Conservation (phyloP, 2,113 vertebrate genomes). For the Uria lomvia region DNA sequence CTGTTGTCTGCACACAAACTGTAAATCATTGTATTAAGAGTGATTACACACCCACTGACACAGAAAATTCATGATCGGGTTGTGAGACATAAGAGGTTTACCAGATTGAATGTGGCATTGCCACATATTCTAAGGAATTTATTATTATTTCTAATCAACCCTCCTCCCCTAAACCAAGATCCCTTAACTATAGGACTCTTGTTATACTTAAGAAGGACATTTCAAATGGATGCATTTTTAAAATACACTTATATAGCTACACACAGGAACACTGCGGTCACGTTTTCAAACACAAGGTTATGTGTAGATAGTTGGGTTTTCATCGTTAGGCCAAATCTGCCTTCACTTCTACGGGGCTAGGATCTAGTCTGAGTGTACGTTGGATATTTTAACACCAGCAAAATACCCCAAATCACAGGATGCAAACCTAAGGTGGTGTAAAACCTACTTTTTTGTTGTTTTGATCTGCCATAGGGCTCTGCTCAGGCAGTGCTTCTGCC, state of each 20-base stretch:
- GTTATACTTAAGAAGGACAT: background rate
- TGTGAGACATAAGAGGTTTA: conserved; percentile 64
- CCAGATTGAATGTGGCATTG: conserved; percentile 51
- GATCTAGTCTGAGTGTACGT: background rate
- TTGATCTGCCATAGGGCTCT: background rate
- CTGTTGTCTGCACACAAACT: conserved; percentile 41
- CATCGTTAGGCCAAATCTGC: background rate
- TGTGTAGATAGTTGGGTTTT: background rate
- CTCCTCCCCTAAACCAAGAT: conserved; percentile 48
- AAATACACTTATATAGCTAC: background rate
- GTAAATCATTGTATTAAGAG: conserved; percentile 60
- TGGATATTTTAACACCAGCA: background rate
- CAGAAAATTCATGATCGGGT: conserved; percentile 61
- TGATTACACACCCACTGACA: conserved; percentile 58
- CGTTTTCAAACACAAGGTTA: background rate
- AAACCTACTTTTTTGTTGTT: background rate
- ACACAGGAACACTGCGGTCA: background rate
- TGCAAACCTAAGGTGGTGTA: background rate
- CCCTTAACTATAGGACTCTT: background rate
- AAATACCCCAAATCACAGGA: background rate
- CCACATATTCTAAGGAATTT: conserved; percentile 45
- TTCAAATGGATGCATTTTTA: background rate
- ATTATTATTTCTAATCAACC: conserved; percentile 57
- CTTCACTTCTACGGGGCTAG: background rate
- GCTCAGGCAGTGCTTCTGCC: background rate